Evolutionary conservation across 2,888 invertebrate species (phyloP), one percentile per base, ranked within the genome.

Genomic region (Trilocha varians): DNA sequence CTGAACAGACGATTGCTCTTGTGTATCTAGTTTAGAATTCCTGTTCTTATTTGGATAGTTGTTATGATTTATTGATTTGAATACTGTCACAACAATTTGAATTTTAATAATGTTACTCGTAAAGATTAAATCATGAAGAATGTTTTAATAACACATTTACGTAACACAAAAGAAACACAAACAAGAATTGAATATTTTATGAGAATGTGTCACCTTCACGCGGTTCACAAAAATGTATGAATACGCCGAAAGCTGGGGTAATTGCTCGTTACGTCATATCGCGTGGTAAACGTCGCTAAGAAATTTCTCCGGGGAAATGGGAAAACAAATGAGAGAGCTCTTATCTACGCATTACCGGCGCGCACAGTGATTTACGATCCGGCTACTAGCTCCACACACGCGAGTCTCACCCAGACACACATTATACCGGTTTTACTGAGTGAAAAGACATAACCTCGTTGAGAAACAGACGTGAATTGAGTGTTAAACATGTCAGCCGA

Each of bases 241-340:
- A 53, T 57, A 51, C 49, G 42, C 49, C 43, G 40, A 53, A 52
- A 58, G 60, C 54, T 55, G 54, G 50, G 60, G 69, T 73, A 74
- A 77, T 75, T 73, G 71, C 61, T 65, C 61, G 70, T 80, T 75
- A 68, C 70, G 67, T 77, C 77, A 78, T 65, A 60, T 52, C 59
- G 57, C 59, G 60, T 58, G 62, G 70, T 78, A 74, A 45, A 78
- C 76, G 77, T 73, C 78, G 71, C 73, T 71, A 70, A 77, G 80
- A 79, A 76, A 78, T 80, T 78, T 78, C 78, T 78, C 77, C 57
- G 55, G 78, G 74, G 78, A 82, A 80, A 82, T 80, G 78, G 78
- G 71, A 74, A 79, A 80, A 82, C 82, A 82, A 82, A 82, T 78
- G 79, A 79, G 78, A 75, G 78, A 74, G 76, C 75, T 80, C 71